phyloP scores from a whole-genome alignment of 2,113 vertebrate species.

The Labeo catla region DNA sequence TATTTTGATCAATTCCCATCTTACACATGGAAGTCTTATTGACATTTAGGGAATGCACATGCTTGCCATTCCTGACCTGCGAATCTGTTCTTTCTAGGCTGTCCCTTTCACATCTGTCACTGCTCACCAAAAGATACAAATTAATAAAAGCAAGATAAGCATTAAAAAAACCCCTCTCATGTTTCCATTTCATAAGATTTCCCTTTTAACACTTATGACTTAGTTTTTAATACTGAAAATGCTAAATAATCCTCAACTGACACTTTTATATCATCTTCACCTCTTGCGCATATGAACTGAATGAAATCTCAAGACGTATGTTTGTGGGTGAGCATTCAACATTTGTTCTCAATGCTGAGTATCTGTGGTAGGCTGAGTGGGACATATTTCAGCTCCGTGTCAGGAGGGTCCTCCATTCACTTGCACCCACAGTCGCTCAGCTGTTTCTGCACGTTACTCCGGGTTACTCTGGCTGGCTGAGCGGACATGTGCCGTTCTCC shows the following conservation, averaged over 20 bases:
- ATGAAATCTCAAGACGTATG: conserved; percentile 34
- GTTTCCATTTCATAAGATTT: conserved; percentile 50
- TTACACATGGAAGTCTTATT: conserved; percentile 65
- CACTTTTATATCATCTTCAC: not conserved
- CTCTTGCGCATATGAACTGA: not conserved
- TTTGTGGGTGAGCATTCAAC: conserved; percentile 63
- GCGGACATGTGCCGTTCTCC: conserved; percentile 63
- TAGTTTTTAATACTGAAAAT: not conserved
- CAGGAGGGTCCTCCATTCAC: conserved; percentile 62
- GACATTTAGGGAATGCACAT: conserved; percentile 73
- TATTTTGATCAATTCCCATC: conserved; percentile 61
- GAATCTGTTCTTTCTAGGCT: conserved; percentile 59
- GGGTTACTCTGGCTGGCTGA: conserved; percentile 53
- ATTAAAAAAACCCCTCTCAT: conserved; percentile 22
- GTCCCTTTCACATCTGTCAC: conserved; percentile 62
- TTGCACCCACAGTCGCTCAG: conserved; percentile 73
- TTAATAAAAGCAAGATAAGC: conserved; percentile 46
- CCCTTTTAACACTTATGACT: conserved; percentile 50
- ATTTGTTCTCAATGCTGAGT: conserved; percentile 67
- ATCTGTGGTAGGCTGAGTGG: conserved; percentile 66
- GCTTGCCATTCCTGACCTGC: conserved; percentile 66
- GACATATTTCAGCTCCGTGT: conserved; percentile 71
- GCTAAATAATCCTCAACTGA: not conserved
- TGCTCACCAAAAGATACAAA: conserved; percentile 43
- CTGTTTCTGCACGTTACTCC: conserved; percentile 75